phyloP scores from a whole-genome alignment of 2,888 invertebrate species.

The Drosophila atripex region DNA sequence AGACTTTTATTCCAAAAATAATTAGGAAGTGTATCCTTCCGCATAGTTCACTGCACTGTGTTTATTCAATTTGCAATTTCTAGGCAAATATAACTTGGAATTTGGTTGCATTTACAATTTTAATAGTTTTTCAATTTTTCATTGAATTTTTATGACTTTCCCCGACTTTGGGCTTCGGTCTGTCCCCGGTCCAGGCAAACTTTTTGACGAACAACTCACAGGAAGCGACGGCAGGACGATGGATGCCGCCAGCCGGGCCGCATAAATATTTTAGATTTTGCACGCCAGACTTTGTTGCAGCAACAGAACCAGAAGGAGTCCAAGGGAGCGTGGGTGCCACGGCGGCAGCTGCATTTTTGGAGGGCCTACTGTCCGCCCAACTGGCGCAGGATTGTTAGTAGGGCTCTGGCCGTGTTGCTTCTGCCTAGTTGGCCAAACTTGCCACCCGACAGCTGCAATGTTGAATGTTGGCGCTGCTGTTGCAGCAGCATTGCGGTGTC shows the following conservation, averaged over 20 bases:
- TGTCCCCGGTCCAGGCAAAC: constrained; percentile 17
- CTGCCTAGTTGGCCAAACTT: constrained; percentile 67
- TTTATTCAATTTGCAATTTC: constrained; percentile 13
- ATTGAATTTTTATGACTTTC: constrained; percentile 61
- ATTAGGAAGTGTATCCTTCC: background rate
- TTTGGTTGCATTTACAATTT: constrained; percentile 49
- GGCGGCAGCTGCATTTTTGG: constrained; percentile 65
- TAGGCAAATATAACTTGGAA: constrained; percentile 21
- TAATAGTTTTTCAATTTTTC: constrained; percentile 54
- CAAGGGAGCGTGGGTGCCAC: background rate
- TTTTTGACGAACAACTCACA: constrained; percentile 60
- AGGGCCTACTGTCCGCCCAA: constrained; percentile 72
- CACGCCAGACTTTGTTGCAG: constrained; percentile 41
- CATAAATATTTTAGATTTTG: constrained; percentile 76
- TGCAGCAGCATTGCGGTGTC: constrained; percentile 39
- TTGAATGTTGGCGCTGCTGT: constrained; percentile 69
- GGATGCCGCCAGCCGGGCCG: constrained; percentile 60
- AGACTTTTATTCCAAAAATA: background rate
- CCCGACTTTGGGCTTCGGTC: background rate
- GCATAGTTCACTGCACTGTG: background rate
- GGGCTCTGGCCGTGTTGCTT: constrained; percentile 16
- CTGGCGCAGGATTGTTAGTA: constrained; percentile 60
- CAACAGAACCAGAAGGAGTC: constrained; percentile 5
- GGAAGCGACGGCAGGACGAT: constrained; percentile 40
- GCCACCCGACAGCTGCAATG: constrained; percentile 68